Evolutionary conservation across 2,888 invertebrate genomes (phyloP).

Genomic region (Acrobeloides nanus): DNA sequence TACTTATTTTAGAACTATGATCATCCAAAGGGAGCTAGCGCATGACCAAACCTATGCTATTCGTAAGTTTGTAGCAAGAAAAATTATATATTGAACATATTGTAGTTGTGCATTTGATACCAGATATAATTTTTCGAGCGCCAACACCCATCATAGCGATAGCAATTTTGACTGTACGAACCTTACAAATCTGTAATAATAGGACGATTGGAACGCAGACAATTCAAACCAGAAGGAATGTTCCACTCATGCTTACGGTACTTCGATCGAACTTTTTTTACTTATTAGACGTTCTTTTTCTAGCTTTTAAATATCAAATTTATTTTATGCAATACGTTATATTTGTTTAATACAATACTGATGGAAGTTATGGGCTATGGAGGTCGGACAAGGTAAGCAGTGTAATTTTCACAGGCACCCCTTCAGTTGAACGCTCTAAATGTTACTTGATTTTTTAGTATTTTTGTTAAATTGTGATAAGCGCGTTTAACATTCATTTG

Average conservation of each 20-base stretch:
- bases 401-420: too few species aligned
- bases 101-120: conserved; percentile 49
- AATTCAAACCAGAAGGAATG: conserved; percentile 23
- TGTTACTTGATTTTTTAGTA: too few species aligned
- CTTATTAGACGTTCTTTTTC: too few species aligned
- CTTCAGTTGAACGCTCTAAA: too few species aligned
- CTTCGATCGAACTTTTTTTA: conserved; percentile 1
- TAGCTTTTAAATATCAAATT: conserved; percentile 49
- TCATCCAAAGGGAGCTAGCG: conserved; percentile 38
- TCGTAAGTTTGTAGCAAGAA: conserved; percentile 17
- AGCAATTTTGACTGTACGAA: conserved; percentile 43
- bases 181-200: conserved; percentile 39
- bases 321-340: conserved; percentile 50
- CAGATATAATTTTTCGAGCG: conserved; percentile 50
- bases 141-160: conserved; percentile 48
- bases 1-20: conserved; percentile 37
- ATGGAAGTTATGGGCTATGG: conserved; percentile 48
- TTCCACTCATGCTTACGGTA: conserved; percentile 31
- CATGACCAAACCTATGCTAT: conserved; percentile 27
- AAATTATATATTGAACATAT: conserved; percentile 6
- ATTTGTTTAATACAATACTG: conserved; percentile 51
- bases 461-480: too few species aligned
- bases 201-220: conserved; percentile 31
- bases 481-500: too few species aligned
- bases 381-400: conserved; percentile 23